These are phyloP conservation scores for Tetrao urogallus DNA, from an alignment of 2,113 vertebrate species.

Conservation along the genomic window DNA sequence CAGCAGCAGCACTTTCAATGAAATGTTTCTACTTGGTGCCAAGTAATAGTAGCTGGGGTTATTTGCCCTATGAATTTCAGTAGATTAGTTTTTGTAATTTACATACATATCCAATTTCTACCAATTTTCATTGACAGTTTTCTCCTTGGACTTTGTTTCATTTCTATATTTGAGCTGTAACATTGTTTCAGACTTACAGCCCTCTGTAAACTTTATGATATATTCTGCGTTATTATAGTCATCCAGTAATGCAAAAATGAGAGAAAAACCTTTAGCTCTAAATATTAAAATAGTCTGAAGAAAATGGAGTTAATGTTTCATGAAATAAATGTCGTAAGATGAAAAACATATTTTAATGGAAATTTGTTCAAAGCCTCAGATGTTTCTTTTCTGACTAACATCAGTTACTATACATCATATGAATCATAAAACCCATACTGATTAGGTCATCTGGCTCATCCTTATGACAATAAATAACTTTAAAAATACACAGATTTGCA, in stretches of 20 bases:
- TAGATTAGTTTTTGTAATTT: conserved; percentile 74
- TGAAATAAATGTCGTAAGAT: conserved; percentile 42
- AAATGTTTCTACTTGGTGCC: conserved; percentile 60
- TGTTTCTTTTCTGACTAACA: neutral
- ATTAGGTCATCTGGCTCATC: neutral
- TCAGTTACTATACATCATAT: neutral
- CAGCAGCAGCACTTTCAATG: conserved; percentile 50
- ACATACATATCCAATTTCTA: conserved; percentile 66
- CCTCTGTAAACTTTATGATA: conserved; percentile 59
- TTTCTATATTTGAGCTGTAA: conserved; percentile 50
- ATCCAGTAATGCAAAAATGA: conserved; percentile 33
- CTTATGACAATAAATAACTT: neutral
- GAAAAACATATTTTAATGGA: conserved; percentile 14
- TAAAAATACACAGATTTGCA: neutral
- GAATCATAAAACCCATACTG: neutral
- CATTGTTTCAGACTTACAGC: conserved; percentile 22
- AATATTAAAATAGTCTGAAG: conserved; percentile 35
- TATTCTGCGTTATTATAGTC: conserved; percentile 42
- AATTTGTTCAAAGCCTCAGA: neutral
- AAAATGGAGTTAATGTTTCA: conserved; percentile 58
- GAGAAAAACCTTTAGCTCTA: conserved; percentile 37
- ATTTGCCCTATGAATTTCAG: conserved; percentile 59
- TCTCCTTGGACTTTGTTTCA: conserved; percentile 51
- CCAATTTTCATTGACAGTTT: conserved; percentile 65
- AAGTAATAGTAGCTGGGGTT: conserved; percentile 56